Evolutionary conservation across 2,113 vertebrate species (phyloP).

Genomic region (Ivindomyrus marchei): DNA sequence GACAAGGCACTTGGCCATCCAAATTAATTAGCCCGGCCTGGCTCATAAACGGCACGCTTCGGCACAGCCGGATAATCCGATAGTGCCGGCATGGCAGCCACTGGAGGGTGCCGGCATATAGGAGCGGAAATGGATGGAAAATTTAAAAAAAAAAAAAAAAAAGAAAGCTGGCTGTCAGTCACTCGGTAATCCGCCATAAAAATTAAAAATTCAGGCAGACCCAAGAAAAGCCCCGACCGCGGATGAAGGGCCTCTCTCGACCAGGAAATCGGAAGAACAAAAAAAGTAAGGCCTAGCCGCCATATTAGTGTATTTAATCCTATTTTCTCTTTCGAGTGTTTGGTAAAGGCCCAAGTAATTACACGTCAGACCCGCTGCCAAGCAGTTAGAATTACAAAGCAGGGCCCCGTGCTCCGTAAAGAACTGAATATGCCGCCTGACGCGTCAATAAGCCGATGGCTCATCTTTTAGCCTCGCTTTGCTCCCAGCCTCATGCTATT

Average conservation of each 20-base stretch:
- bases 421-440: slow-evolving; percentile 55
- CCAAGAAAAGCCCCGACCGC: no score
- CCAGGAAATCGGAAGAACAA: not conserved
- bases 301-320: slow-evolving; percentile 15
- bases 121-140: not conserved
- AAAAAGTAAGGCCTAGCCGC: not conserved
- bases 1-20: not conserved
- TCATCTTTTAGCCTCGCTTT: slow-evolving; percentile 40
- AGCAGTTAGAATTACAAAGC: slow-evolving; percentile 33
- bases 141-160: not conserved
- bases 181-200: not conserved
- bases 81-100: not conserved
- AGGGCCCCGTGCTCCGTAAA: slow-evolving; percentile 25
- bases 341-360: slow-evolving; percentile 22
- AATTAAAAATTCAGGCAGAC: not conserved
- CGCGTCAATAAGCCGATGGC: slow-evolving; percentile 58
- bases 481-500: slow-evolving; percentile 44
- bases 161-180: not conserved
- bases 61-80: not conserved
- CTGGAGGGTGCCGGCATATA: not conserved
- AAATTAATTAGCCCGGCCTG: not conserved
- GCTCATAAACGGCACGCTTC: not conserved
- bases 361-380: slow-evolving; percentile 12
- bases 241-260: not conserved
- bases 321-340: not conserved